Evolutionary conservation across 2,113 vertebrate species (phyloP).

Genomic region (Puma concolor): DNA sequence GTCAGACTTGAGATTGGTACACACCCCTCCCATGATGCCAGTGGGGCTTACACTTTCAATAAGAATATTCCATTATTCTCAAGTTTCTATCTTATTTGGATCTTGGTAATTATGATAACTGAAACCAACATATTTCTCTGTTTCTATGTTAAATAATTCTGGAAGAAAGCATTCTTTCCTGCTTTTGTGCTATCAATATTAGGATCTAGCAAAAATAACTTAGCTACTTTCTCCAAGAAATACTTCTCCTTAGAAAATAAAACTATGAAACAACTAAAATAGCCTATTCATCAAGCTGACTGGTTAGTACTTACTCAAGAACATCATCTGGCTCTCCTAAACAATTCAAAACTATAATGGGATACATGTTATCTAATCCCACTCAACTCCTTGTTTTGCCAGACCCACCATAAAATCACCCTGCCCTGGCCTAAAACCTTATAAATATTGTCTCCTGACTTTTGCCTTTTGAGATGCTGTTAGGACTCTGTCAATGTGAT

Average conservation of each 20-base stretch:
- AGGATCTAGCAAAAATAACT: background rate
- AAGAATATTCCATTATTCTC: background rate
- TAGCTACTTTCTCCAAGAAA: background rate
- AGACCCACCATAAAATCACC: background rate
- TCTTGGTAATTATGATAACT: background rate
- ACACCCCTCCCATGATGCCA: background rate
- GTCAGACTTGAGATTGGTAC: background rate
- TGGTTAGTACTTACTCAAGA: background rate
- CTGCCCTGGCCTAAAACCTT: background rate
- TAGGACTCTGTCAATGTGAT: background rate
- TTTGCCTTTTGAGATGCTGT: background rate
- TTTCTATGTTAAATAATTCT: background rate
- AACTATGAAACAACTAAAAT: background rate
- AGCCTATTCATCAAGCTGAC: background rate
- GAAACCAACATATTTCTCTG: background rate
- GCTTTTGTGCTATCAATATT: background rate
- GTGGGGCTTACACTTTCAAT: background rate
- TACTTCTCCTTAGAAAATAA: background rate
- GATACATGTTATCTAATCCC: background rate
- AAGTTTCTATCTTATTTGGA: background rate
- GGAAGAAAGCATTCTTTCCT: background rate
- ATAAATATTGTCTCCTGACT: background rate
- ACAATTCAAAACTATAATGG: background rate
- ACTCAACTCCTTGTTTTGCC: background rate
- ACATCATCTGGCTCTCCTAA: background rate